Evolutionary conservation across 2,797 vertebrate species (phyloP).

Genomic region (Danio choprae): DNA sequence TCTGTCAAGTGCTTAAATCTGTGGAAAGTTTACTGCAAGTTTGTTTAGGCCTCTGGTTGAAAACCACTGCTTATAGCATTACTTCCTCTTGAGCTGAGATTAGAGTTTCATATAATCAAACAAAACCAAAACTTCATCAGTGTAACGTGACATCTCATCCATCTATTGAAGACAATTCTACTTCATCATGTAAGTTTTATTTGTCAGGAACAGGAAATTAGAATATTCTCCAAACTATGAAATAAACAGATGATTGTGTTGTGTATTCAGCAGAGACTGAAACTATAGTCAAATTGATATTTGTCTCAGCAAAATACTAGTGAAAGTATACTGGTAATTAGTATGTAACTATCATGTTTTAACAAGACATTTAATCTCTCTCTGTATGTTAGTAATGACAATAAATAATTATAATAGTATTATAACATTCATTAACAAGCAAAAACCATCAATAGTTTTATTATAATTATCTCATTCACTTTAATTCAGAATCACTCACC

Average conservation of each 20-base stretch:
- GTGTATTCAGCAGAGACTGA: not conserved
- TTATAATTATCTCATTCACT: slow-evolving; percentile 69
- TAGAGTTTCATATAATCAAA: not conserved
- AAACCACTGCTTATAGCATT: too few relatives aligned
- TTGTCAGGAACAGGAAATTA: slow-evolving; percentile 7
- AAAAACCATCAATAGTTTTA: not conserved
- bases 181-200: not conserved
- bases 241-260: not conserved
- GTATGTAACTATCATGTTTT: not conserved
- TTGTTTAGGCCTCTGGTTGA: not conserved
- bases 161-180: not conserved
- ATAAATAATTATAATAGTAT: not conserved
- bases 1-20: too few relatives aligned
- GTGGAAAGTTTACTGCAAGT: too few relatives aligned
- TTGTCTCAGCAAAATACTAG: not conserved
- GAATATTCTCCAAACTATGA: slow-evolving; percentile 5
- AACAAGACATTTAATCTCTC: not conserved
- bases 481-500: slow-evolving; percentile 75
- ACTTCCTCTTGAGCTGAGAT: not conserved
- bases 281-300: not conserved
- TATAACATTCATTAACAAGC: slow-evolving; percentile 7
- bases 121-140: not conserved
- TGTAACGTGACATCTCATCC: not conserved
- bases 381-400: not conserved
- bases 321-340: not conserved